phyloP scores from a whole-genome alignment of 2,113 vertebrate species.

The Ptilonorhynchus violaceus region DNA sequence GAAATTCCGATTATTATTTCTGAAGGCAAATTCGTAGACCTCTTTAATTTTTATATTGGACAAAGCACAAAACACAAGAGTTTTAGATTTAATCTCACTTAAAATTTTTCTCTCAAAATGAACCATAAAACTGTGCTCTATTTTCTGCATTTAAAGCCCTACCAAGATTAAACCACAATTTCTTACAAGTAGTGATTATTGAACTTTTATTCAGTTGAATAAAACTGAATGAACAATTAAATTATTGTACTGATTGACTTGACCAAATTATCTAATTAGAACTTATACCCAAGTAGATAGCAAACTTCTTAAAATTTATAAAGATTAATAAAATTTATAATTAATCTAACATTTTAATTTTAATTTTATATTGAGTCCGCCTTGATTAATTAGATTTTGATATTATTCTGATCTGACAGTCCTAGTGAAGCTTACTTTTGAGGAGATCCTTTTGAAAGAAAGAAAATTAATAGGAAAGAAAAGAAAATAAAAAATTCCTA shows the following conservation, averaged over 20 bases:
- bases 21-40: not conserved
- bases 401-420: not conserved
- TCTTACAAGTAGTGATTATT: not conserved
- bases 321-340: not conserved
- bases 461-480: not conserved
- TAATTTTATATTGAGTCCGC: not conserved
- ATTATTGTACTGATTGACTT: not conserved
- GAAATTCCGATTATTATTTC: not conserved
- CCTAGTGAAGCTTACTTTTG: not conserved
- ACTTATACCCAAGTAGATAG: not conserved
- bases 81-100: not conserved
- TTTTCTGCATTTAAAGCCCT: not conserved
- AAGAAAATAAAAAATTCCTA: not conserved
- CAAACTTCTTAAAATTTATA: not conserved
- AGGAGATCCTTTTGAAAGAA: not conserved
- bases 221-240: too few relatives aligned
- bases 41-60: not conserved
- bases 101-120: not conserved
- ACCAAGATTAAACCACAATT: not conserved
- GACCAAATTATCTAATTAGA: conserved; percentile 9
- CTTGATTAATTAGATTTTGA: not conserved
- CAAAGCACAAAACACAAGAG: not conserved
- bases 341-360: not conserved
- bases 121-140: not conserved
- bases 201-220: not conserved